Evolutionary conservation across 2,888 invertebrate genomes (phyloP).

Genomic region (Sminthurides aquaticus): DNA sequence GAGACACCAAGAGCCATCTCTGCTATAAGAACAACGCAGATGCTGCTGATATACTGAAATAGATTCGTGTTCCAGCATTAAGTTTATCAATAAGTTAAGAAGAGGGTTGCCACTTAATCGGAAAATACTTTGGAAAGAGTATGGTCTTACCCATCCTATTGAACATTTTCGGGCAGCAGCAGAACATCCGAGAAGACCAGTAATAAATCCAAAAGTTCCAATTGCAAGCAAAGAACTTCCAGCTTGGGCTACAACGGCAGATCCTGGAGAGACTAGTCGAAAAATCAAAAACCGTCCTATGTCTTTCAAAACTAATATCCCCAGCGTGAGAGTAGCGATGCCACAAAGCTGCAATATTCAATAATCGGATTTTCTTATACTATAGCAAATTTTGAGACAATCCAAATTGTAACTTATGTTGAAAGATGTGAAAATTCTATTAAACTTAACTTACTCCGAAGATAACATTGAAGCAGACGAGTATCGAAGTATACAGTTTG

Average conservation of each 20-base stretch:
- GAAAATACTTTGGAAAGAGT: too few species aligned
- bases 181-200: constrained; percentile 39
- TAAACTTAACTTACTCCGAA: constrained; percentile 37
- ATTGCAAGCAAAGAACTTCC: constrained; percentile 38
- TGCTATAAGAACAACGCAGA: constrained; percentile 36
- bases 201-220: constrained; percentile 39
- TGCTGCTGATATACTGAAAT: constrained; percentile 41
- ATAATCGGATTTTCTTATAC: too few species aligned
- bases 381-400: neutral
- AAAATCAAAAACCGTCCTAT: constrained; percentile 36
- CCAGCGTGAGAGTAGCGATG: constrained; percentile 34
- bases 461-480: constrained; percentile 42
- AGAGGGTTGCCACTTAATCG: too few species aligned
- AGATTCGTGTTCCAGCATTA: too few species aligned
- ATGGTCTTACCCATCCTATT: constrained; percentile 41
- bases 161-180: constrained; percentile 39
- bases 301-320: constrained; percentile 37
- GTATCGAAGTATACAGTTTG: constrained; percentile 35
- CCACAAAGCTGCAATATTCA: constrained; percentile 36
- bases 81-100: too few species aligned
- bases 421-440: neutral
- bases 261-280: constrained; percentile 39
- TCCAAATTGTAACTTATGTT: neutral
- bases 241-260: constrained; percentile 37
- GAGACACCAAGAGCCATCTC: constrained; percentile 40